These are phyloP conservation scores for Aelia acuminata DNA, from an alignment of 2,888 invertebrate genomes.

Conservation along the genomic window DNA sequence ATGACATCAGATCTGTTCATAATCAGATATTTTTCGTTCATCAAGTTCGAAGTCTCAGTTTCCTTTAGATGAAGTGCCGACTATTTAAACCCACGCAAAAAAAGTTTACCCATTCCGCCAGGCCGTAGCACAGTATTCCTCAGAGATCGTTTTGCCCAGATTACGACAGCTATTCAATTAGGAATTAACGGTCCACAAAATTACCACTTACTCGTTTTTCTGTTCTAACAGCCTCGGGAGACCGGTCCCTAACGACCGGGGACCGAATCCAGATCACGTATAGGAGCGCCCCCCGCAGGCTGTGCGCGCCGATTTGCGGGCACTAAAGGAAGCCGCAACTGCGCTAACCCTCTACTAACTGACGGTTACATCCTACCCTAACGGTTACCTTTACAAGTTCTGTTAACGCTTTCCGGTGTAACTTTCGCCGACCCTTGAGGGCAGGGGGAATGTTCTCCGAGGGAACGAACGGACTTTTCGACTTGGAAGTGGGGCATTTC, in stretches of 20 bases:
- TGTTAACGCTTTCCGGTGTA: not conserved
- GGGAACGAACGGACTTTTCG: not conserved
- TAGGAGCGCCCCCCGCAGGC: not conserved
- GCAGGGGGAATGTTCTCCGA: not conserved
- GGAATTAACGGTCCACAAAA: constrained; percentile 30
- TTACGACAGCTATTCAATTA: constrained; percentile 38
- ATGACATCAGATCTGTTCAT: not conserved
- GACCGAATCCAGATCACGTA: constrained; percentile 16
- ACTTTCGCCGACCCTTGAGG: not conserved
- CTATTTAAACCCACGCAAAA: not conserved
- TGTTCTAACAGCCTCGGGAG: not conserved
- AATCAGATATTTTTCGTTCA: not conserved
- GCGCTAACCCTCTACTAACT: not conserved
- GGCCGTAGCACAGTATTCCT: not conserved
- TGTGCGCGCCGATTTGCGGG: not conserved
- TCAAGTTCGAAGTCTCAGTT: no score
- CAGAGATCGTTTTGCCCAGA: not conserved
- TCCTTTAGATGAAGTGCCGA: not conserved
- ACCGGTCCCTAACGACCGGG: not conserved
- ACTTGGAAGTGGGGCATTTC: not conserved
- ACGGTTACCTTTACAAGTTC: constrained; percentile 33
- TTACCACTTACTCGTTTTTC: constrained; percentile 30
- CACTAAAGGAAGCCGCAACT: constrained; percentile 18
- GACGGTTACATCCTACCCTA: not conserved
- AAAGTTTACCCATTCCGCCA: not conserved